Conservation (phyloP, 1,140 invertebrate genomes). For the Araneus ventricosus region DNA sequence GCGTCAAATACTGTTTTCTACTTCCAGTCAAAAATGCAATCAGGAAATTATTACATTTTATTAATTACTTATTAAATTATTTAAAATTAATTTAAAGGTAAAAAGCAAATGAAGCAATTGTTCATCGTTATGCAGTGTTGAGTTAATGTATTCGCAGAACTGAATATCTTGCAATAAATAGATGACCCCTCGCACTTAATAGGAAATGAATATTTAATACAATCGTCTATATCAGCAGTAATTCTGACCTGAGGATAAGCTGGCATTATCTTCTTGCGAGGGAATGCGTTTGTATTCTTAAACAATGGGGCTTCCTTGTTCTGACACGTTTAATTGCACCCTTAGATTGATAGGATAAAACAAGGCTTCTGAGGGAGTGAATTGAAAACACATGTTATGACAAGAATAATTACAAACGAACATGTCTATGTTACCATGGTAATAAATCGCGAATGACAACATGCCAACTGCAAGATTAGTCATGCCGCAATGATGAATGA, state of each 20-base stretch:
- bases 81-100: background rate
- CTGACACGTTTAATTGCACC: slow-evolving; percentile 57
- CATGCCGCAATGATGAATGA: slow-evolving; percentile 69
- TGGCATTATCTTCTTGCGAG: background rate
- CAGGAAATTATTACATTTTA: no score
- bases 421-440: slow-evolving; percentile 62
- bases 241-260: background rate
- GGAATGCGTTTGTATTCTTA: slow-evolving; percentile 11
- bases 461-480: slow-evolving; percentile 66
- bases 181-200: slow-evolving; percentile 4
- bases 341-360: slow-evolving; percentile 59
- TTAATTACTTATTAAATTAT: no score
- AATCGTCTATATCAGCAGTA: slow-evolving; percentile 21
- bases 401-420: slow-evolving; percentile 71
- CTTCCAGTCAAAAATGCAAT: no score
- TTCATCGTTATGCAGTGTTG: no score
- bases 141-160: no score
- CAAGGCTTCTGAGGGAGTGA: slow-evolving; percentile 11
- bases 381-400: slow-evolving; percentile 71
- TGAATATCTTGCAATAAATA: background rate
- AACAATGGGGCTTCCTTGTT: slow-evolving; percentile 8
- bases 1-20: no score
- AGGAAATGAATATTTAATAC: slow-evolving; percentile 41
- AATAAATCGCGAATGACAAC: slow-evolving; percentile 64
- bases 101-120: background rate